These are phyloP conservation scores for Hirtodrosophila alboralis DNA, from an alignment of 2,888 invertebrate species.

Conservation along the genomic window DNA sequence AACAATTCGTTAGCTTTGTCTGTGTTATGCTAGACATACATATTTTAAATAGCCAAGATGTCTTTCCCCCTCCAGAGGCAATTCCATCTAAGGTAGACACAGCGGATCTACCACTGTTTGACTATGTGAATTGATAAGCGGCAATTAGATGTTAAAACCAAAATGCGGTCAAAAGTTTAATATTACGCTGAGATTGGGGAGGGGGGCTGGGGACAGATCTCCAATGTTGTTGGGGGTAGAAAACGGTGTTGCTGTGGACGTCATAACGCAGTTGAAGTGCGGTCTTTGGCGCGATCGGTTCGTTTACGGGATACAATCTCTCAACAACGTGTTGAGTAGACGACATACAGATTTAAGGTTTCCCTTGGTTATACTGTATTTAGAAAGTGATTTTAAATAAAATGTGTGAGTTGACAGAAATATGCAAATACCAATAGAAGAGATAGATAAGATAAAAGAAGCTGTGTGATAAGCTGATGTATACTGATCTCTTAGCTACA, in stretches of 20 bases:
- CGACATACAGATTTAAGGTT: constrained; percentile 54
- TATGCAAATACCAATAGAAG: constrained; percentile 26
- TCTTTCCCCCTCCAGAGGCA: constrained; percentile 2
- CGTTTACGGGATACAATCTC: background rate
- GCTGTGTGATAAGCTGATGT: constrained; percentile 26
- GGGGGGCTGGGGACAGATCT: constrained; percentile 3
- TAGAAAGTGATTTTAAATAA: constrained; percentile 14
- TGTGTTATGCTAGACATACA: constrained; percentile 63
- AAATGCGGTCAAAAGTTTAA: constrained; percentile 72
- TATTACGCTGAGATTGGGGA: constrained; percentile 44
- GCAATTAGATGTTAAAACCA: constrained; percentile 45
- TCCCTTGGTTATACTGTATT: constrained; percentile 18
- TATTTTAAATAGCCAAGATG: constrained; percentile 3
- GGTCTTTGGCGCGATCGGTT: constrained; percentile 54
- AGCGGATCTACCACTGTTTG: too few relatives aligned
- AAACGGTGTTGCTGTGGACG: constrained; percentile 40
- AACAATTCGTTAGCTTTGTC: constrained; percentile 59
- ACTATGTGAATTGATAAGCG: constrained; percentile 55
- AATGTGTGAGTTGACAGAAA: constrained; percentile 16
- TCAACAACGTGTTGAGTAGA: background rate
- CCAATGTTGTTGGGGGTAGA: constrained; percentile 51
- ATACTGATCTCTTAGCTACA: constrained; percentile 13
- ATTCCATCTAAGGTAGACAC: constrained; percentile 17
- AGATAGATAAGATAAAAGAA: constrained; percentile 48
- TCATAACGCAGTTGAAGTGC: constrained; percentile 55